Evolutionary conservation across 92 coral and sea anemone species (phyloP).

Genomic region (Epizoanthus rinbou): DNA sequence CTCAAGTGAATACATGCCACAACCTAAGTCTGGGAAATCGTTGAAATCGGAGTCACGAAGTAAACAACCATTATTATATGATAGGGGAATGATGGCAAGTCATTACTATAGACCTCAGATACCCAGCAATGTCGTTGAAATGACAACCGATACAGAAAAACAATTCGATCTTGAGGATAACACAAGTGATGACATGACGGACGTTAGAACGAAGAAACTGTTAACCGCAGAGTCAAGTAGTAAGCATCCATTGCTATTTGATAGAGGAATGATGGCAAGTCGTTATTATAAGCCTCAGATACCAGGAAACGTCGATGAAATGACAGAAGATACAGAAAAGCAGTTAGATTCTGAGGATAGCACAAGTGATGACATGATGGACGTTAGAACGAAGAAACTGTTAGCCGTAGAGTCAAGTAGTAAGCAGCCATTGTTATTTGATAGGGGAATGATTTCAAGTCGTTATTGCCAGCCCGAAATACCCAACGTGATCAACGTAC

Average conservation of each 20-base stretch:
- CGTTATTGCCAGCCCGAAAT: not conserved
- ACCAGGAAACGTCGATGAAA: not conserved
- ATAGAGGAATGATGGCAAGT: conserved; percentile 26
- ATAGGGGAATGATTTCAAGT: not conserved
- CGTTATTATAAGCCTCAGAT: not conserved
- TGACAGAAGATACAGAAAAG: not conserved
- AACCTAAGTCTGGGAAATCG: not conserved
- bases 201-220: not conserved
- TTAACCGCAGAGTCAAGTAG: not conserved
- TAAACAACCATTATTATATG: not conserved
- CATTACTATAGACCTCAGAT: not conserved
- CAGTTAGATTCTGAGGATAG: not conserved
- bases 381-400: not conserved
- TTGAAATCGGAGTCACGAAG: not conserved
- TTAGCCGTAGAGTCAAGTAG: not conserved
- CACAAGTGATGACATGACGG: not conserved
- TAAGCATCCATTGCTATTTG: not conserved
- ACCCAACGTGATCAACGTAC: not conserved
- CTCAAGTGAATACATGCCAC: not conserved
- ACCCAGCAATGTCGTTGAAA: not conserved
- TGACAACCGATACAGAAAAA: not conserved
- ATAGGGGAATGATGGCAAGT: not conserved
- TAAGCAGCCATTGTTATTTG: not conserved
- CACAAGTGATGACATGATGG: not conserved
- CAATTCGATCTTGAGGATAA: not conserved